Evolutionary conservation across 2,797 vertebrate species (phyloP).

Genomic region (Syngnathus rostellatus): DNA sequence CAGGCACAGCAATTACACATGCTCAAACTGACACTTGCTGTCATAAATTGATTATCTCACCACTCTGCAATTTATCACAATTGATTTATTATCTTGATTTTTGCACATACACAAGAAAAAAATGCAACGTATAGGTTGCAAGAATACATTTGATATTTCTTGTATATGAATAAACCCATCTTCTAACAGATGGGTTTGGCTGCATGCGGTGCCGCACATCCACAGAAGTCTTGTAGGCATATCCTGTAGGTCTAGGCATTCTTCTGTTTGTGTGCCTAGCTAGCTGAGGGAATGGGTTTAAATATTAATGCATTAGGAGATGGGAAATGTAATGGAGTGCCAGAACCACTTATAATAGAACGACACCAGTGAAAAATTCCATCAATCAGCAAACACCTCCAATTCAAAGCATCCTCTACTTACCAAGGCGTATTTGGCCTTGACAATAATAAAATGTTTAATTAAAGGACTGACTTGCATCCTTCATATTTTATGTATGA

Average conservation of each 20-base stretch:
- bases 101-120: constrained; percentile 1
- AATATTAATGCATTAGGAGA: constrained; percentile 22
- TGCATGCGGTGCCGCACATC: constrained; percentile 1
- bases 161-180: neutral
- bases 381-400: neutral
- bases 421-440: neutral
- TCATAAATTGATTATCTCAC: constrained; percentile 22
- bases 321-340: constrained; percentile 17
- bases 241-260: constrained; percentile 12
- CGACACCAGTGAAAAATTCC: neutral
- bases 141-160: neutral
- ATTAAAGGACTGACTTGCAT: constrained; percentile 9
- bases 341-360: constrained; percentile 12
- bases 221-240: neutral
- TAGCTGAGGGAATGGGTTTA: constrained; percentile 9
- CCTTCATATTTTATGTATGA: constrained; percentile 18
- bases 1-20: constrained; percentile 22
- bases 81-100: constrained; percentile 25
- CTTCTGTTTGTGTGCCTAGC: constrained; percentile 15
- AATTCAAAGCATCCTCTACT: neutral
- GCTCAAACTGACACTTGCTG: constrained; percentile 16
- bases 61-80: constrained; percentile 23
- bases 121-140: constrained; percentile 6
- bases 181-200: neutral
- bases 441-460: constrained; percentile 10